Evolutionary conservation across 2,797 vertebrate species (phyloP).

Genomic region (Cuniculus paca): DNA sequence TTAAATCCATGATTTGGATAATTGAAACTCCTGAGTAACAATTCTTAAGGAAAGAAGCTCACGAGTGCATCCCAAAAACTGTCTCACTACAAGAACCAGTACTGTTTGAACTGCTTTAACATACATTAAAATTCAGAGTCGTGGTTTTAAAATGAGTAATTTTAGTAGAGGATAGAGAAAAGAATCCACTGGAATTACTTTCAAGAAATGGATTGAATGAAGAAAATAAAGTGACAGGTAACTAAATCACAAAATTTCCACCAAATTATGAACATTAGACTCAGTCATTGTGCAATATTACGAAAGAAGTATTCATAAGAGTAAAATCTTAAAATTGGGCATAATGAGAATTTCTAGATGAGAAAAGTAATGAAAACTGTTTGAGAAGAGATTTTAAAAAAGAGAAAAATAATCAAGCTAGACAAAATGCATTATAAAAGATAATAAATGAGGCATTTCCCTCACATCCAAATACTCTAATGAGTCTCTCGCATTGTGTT

Average conservation of each 20-base stretch:
- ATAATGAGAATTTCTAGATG: not conserved
- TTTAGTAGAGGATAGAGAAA: not conserved
- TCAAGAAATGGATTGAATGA: conserved; percentile 22
- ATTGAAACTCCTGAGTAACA: conserved; percentile 74
- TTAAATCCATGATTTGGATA: conserved; percentile 66
- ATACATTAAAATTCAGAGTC: conserved; percentile 28
- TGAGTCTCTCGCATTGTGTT: not conserved
- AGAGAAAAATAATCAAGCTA: not conserved
- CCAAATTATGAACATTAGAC: not conserved
- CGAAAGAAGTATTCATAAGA: not conserved
- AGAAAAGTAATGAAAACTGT: conserved; percentile 35
- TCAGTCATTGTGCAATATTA: not conserved
- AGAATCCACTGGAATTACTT: conserved; percentile 32
- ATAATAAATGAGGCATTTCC: not conserved
- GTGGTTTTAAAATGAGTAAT: conserved; percentile 36
- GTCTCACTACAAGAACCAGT: conserved; percentile 31
- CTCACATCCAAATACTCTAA: not conserved
- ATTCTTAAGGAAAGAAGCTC: conserved; percentile 71
- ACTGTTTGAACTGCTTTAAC: not conserved
- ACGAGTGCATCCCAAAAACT: not conserved
- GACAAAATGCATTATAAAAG: not conserved
- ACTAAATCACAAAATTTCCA: not conserved
- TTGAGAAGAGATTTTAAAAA: not conserved
- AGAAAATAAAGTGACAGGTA: not conserved
- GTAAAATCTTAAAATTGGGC: not conserved